Evolutionary conservation across 2,797 vertebrate genomes (phyloP).

Genomic region (Aulostomus chinensis): DNA sequence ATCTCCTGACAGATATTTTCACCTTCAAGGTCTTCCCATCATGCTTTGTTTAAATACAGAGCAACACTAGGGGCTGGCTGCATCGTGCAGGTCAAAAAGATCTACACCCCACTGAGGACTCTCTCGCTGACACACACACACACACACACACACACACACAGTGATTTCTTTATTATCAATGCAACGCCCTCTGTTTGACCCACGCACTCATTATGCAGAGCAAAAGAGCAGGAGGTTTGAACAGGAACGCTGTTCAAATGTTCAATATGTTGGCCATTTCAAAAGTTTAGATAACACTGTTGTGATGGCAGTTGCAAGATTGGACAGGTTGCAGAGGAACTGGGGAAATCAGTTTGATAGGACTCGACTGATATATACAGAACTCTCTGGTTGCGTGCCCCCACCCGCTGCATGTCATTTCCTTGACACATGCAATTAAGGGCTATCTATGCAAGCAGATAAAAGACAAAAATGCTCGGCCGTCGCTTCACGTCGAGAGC

Average conservation of each 20-base stretch:
- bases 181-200: conserved; percentile 27
- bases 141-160: too few species aligned
- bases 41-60: conserved; percentile 49
- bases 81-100: conserved; percentile 21
- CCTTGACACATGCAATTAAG: conserved; percentile 69
- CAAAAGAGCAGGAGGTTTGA: conserved; percentile 20
- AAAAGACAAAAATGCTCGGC: conserved; percentile 50
- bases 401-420: conserved; percentile 45
- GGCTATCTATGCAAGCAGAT: conserved; percentile 59
- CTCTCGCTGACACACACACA: too few species aligned
- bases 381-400: conserved; percentile 34
- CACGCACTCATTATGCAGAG: conserved; percentile 20
- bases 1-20: conserved; percentile 68
- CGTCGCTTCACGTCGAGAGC: conserved; percentile 45
- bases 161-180: conserved; percentile 53
- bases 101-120: conserved; percentile 8
- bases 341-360: conserved; percentile 51
- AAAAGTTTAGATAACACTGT: conserved; percentile 36
- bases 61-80: conserved; percentile 8
- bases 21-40: conserved; percentile 53
- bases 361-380: conserved; percentile 45
- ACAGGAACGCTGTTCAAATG: conserved; percentile 27
- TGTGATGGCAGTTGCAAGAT: conserved; percentile 28
- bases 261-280: conserved; percentile 19
- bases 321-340: conserved; percentile 39